Evolutionary conservation across 2,797 vertebrate genomes (phyloP), one percentile per base, ranked within the genome.

Genomic region (Gallinago stenura): DNA sequence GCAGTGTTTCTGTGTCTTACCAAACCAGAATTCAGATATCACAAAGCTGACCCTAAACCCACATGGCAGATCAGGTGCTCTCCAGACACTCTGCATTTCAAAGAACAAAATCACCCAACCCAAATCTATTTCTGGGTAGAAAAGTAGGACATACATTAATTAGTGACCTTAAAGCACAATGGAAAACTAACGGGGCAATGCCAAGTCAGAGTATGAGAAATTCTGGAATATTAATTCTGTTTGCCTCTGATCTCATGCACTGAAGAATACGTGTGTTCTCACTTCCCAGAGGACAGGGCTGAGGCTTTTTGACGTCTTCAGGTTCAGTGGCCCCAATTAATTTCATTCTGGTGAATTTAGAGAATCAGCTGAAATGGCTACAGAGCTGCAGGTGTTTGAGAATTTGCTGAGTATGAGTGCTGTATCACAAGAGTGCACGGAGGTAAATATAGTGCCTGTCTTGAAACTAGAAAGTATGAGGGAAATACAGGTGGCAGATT

Each of bases 101-200:
- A 96, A 96, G 94, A 12, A 33, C 43, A 31, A 28, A 22, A 65
- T 10, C 61, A 68, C 11, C n/a, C 87, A 88, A 68, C 91, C 85
- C 91, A 78, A 77, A 69, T 78, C 80, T 96, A 66, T 92, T 95
- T 85, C 77, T 91, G 70, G 73, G 39, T 93, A 87, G 89, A 93
- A 94, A 97, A 96, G 89, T 97, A 96, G 95, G 96, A 66, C 91
- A 94, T 66, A 45, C 77, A 66, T 95, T 97, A 94, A 96, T 96
- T 96, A 96, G 72, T 96, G 94, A 94, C 96, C 96, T 96, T 93
- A 93, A 95, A 96, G 91, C 73, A 58, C 83, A 70, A 48, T 91
- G 91, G 91, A 93, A 91, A 97, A 86, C 94, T 97, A 97, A 93
- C 87, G 93, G 96, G 89, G 94, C 85, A 91, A 62, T 94, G 94